Base-by-base conservation (phyloP, 2,888 invertebrate genomes). In the Agrypnus murinus region DNA sequence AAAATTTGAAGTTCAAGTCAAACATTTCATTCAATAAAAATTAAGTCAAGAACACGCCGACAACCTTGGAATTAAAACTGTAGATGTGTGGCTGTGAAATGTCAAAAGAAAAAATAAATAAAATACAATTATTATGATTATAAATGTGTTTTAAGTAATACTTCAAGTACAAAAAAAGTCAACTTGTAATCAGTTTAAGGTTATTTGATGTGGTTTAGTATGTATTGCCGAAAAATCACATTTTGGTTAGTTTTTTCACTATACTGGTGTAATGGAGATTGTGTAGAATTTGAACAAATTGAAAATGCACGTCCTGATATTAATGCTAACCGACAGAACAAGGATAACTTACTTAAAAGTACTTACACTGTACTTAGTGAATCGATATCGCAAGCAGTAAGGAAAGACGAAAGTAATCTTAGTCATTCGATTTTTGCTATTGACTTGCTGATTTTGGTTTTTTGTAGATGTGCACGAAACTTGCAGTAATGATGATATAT, bases 401-500 rank as follows among this genome's bases (percentile, higher is more conserved):
- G n/a, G 25, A 88, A 87, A 76, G 88, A 88, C 77, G 90, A 90
- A 81, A 87, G 90, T 89, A 83, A 87, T 87, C 86, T 57, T 34
- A 15, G 7, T 17, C 70, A 60, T 8, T 10, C 14, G n/a, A 32
- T 6, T 19, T 17, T 15, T 2, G 7, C 40, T 46, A 19, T 46
- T 12, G n/a, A n/a, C n/a, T n/a, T 46, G 8, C 6, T 46, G 17
- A 15, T 8, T 14, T 10, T 8, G 2, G 55, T 12, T 58, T 15
- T 46, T 72, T 79, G 66, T 71, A 83, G 84, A 79, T 79, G 73
- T 79, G 59, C 79, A 79, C 69, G 87, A 88, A 73, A 87, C 87
- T 69, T 90, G 90, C 81, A 83, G 79, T 66, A 89, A 90, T 83
- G 94, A 95, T 81, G 95, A 95, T 85, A 87, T 92, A 73, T 89